Evolutionary conservation across 2,113 vertebrate genomes (phyloP).

Genomic region (Phycodurus eques): DNA sequence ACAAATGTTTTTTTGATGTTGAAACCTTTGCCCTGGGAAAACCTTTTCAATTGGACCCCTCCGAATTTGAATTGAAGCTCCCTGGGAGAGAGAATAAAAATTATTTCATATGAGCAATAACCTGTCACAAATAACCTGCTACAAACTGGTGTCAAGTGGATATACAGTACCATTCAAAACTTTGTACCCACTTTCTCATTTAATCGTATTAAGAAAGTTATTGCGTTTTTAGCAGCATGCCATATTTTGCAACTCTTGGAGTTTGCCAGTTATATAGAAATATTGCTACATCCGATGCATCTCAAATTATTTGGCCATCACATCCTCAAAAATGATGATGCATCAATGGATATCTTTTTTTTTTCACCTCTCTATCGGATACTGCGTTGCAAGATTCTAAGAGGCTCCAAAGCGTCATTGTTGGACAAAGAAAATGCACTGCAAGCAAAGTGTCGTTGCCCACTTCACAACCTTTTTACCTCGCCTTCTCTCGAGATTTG

Average conservation of each 20-base stretch:
- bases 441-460: slow-evolving; percentile 27
- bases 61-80: no score
- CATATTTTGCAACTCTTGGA: not conserved
- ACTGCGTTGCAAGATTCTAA: slow-evolving; percentile 12
- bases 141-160: not conserved
- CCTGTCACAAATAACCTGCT: no score
- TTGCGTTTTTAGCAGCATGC: not conserved
- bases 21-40: no score
- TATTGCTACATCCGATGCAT: not conserved
- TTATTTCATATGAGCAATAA: no score
- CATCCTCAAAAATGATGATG: not conserved
- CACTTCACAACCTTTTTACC: slow-evolving; percentile 24
- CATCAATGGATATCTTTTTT: not conserved
- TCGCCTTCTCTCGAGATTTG: slow-evolving; percentile 7
- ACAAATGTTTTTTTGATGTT: no score
- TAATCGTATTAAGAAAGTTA: not conserved
- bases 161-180: not conserved
- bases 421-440: slow-evolving; percentile 29
- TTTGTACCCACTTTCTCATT: not conserved
- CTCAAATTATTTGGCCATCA: not conserved
- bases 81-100: no score
- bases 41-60: no score
- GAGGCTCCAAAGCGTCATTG: slow-evolving; percentile 13
- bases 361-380: not conserved
- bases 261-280: not conserved